A percentile compares a stretch with the other conserved stretches of the same genome.
Evolutionary conservation across 2,797 vertebrate species (phyloP).

Genomic region (Coccyzus lansbergi): DNA sequence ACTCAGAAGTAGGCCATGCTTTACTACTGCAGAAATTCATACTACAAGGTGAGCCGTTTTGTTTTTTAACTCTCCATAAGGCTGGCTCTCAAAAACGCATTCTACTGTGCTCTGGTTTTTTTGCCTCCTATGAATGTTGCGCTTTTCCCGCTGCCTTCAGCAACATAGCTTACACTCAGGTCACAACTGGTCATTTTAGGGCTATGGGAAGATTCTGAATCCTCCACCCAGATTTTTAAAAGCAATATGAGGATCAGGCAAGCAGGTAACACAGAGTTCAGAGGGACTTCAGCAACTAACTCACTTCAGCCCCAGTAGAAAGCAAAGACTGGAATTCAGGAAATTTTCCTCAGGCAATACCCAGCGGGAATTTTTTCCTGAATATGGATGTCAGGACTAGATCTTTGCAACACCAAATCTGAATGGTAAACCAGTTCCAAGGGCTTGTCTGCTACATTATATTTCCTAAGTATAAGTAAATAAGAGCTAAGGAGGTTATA

Average conservation of each 20-base stretch:
- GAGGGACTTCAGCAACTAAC: background rate
- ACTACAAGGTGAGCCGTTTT: background rate
- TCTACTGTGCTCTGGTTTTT: background rate
- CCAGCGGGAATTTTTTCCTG: background rate
- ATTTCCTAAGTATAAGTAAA: background rate
- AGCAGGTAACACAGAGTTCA: background rate
- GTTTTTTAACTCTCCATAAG: background rate
- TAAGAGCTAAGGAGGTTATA: background rate
- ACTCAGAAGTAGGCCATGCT: background rate
- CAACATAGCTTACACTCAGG: background rate
- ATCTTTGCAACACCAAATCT: background rate
- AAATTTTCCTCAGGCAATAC: background rate
- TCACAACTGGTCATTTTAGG: background rate
- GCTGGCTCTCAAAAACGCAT: background rate
- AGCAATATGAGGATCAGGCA: background rate
- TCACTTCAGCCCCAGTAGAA: background rate
- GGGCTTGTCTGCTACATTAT: background rate
- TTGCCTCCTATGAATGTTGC: background rate
- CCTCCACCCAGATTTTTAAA: background rate
- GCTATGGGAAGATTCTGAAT: background rate
- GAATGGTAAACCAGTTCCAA: background rate
- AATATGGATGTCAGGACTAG: background rate
- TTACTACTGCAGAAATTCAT: background rate
- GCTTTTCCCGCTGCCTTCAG: constrained; percentile 2
- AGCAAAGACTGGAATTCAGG: background rate